Conservation (phyloP, 2,113 vertebrate genomes). For the Tyrannus savana region DNA sequence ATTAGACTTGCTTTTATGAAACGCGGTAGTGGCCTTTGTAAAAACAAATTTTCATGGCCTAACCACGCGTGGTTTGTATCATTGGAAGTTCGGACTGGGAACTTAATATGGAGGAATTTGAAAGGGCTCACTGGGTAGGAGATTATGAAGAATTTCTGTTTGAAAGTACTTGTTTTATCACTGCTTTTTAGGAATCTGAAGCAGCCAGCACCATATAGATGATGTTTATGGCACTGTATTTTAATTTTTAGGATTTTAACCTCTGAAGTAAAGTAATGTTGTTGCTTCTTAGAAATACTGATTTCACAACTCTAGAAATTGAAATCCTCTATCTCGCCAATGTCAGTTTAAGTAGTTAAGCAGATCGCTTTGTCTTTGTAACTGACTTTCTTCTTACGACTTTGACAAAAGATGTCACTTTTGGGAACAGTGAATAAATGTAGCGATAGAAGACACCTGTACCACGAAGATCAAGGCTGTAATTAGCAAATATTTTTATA, state of each 20-base stretch:
- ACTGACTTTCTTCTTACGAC: not conserved
- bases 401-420: not conserved
- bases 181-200: slow-evolving; percentile 7
- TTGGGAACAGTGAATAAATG: not conserved
- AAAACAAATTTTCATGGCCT: slow-evolving; percentile 3
- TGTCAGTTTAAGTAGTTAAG: not conserved
- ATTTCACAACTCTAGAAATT: not conserved
- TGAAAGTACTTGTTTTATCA: not conserved
- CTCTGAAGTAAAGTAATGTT: not conserved
- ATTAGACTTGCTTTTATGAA: not conserved
- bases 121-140: not conserved
- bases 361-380: not conserved
- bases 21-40: not conserved
- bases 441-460: not conserved
- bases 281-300: not conserved
- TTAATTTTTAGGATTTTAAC: not conserved
- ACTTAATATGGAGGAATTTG: slow-evolving; percentile 44
- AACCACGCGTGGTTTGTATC: not conserved
- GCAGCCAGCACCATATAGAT: not conserved
- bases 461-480: not conserved
- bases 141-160: not conserved
- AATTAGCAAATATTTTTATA: slow-evolving; percentile 53
- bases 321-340: not conserved
- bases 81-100: not conserved
- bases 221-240: not conserved